Base-by-base conservation (phyloP, 2,888 invertebrate species). In the Limnephilus auricula region DNA sequence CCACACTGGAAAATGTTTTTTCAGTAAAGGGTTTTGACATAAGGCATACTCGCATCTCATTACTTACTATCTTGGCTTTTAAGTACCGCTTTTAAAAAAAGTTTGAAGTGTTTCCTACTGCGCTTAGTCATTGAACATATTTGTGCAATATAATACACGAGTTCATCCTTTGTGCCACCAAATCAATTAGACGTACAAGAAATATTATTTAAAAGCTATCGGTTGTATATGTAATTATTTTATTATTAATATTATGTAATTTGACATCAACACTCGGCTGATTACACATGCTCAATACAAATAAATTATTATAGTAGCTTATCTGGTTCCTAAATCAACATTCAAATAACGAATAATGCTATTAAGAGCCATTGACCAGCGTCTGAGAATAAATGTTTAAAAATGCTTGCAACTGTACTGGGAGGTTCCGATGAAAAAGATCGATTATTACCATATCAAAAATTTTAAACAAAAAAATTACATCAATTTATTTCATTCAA, bases 1-100 rank as follows among this genome's bases (percentile, higher is more conserved):
- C 85, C 85, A 40, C 85, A 30, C 85, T 84, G 34, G n/a, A 10
- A 34, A 37, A 25, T 84, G 85, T 85, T 85, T 85, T 45, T 30
- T 30, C 30, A 34, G 34, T 2, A 30, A 30, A 45, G 15, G 30
- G 85, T n/a, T 40, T 37, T 12, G n/a, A 30, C 30, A 30, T 25
- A 15, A 40, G 83, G 45, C 85, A 30, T 2, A n/a, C 45, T 65
- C 65, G 65, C 25, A 25, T n/a, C 65, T 65, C 25, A 65, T 65
- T 65, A 25, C 65, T 65, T 25, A 65, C 18, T 18, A 25, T 65
- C 65, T 65, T 65, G 65, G 6, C 25, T 65, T 65, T n/a, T 25
- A 25, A 9, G n/a, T 65, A 0, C 65, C 9, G 65, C 25, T 25
- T 65, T 65, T 25, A 6, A 25, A 25, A 65, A 25, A 65, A 18